A percentile compares a stretch with the other conserved stretches of the same genome.
phyloP scores from a whole-genome alignment of 2,888 invertebrate species.

The Drosophila anceps region DNA sequence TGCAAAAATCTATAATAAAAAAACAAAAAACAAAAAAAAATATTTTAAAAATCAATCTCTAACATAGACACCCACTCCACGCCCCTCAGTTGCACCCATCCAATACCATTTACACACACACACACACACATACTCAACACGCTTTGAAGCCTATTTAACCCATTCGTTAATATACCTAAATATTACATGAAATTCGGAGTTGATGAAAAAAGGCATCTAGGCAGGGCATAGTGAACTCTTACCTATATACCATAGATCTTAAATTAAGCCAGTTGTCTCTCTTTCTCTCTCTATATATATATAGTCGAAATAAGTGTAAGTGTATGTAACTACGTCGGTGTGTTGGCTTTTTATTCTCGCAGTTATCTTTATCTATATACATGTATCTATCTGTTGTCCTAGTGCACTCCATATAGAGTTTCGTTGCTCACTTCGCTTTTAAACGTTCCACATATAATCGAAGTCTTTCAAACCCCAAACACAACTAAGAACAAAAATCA shows the following conservation, averaged over 20 bases:
- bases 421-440: constrained; percentile 27
- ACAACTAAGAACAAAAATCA: constrained; percentile 26
- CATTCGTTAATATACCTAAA: constrained; percentile 46
- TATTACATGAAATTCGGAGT: constrained; percentile 83
- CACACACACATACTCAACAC: constrained; percentile 35
- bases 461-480: constrained; percentile 14
- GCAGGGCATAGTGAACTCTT: constrained; percentile 26
- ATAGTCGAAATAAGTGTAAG: constrained; percentile 43
- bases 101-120: constrained; percentile 46
- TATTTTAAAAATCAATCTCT: constrained; percentile 12
- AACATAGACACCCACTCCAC: constrained; percentile 33
- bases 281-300: not conserved
- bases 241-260: constrained; percentile 32
- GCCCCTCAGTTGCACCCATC: constrained; percentile 45
- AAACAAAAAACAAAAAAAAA: constrained; percentile 24
- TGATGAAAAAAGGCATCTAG: constrained; percentile 59
- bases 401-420: constrained; percentile 46
- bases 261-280: constrained; percentile 55
- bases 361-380: constrained; percentile 35
- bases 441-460: constrained; percentile 21
- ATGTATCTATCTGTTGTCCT: constrained; percentile 53
- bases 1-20: constrained; percentile 40
- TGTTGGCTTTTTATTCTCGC: constrained; percentile 61
- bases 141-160: constrained; percentile 56
- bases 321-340: constrained; percentile 65